These are phyloP conservation scores for Stenichneumon culpator DNA, from an alignment of 2,888 invertebrate species.

Conservation along the genomic window DNA sequence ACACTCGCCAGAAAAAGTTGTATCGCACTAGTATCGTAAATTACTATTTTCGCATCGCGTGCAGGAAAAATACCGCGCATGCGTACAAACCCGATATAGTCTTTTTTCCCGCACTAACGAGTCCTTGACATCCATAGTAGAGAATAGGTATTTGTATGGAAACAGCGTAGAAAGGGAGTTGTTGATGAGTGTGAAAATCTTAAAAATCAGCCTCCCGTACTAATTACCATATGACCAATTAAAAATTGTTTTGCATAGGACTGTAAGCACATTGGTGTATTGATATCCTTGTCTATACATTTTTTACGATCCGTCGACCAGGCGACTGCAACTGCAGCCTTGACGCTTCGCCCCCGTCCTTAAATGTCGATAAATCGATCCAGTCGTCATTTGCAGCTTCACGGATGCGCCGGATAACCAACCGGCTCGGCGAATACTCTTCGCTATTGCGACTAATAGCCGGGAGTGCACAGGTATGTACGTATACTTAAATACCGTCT, in stretches of 20 bases:
- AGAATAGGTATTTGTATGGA: too few species aligned
- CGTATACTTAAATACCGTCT: background rate
- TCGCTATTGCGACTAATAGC: conserved; percentile 19
- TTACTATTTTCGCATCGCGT: too few species aligned
- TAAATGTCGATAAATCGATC: conserved; percentile 46
- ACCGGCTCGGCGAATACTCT: background rate
- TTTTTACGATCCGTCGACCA: conserved; percentile 16
- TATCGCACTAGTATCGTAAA: too few species aligned
- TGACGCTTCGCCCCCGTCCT: conserved; percentile 8
- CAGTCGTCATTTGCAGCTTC: conserved; percentile 30
- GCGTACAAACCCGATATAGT: too few species aligned
- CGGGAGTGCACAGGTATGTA: background rate
- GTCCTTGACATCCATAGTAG: too few species aligned
- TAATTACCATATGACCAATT: background rate
- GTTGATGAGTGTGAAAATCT: background rate
- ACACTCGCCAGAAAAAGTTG: too few species aligned
- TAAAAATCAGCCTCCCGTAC: background rate
- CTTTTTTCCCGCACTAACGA: too few species aligned
- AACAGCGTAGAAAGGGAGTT: too few species aligned
- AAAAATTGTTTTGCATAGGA: background rate
- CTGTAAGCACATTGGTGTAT: background rate
- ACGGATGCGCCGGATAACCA: background rate
- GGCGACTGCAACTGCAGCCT: conserved; percentile 1
- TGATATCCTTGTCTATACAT: background rate
- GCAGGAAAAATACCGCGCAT: too few species aligned